Base-by-base conservation (phyloP, 2,113 vertebrate genomes). In the Megaptera novaeangliae region DNA sequence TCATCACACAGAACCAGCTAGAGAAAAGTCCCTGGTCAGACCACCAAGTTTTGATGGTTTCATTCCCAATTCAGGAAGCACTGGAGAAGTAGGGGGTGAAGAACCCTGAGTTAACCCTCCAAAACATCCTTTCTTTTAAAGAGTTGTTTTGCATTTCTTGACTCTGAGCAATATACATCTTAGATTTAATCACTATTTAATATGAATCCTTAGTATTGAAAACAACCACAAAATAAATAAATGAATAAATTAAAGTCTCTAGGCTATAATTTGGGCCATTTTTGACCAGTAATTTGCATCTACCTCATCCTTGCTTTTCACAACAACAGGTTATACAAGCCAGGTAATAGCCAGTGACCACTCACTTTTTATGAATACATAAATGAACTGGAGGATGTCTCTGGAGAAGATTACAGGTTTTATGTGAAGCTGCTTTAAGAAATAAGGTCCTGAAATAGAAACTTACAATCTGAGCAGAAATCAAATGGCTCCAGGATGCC, bases 341-440 rank as follows among this genome's bases (percentile, higher is more conserved):
- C 49, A 96, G 83, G 49, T 89, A 96, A 94, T 74, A 74, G 89
- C 57, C 68, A 89, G 71, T 88, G 86, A 92, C 84, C 23, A 39
- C 66, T 96, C 66, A 80, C 23, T 61, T 94, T 91, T 96, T 96
- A 72, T 93, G 92, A 96, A 92, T 92, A 61, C 80, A 83, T 95
- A 87, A 96, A 68, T 92, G 75, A 97, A 88, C 81, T 59, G 13
- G 77, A 95, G 97, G 93, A 87, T 92, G 72, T 78, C 57, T 88
- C 84, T 84, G 75, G 84, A 96, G 93, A 95, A 97, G 94, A 97
- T 97, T 96, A 87, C 29, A 96, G 97, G 97, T 93, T 92, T 86
- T 91, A 72, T 14, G 52, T 31, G 59, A 80, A 88, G 75, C 69
- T 84, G 81, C 69, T 88, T 96, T 96, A 57, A 59, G 66, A 92